Evolutionary conservation across 1,140 invertebrate species (phyloP), one percentile per base, ranked within the genome.

Genomic region (Drosophila dunni): DNA sequence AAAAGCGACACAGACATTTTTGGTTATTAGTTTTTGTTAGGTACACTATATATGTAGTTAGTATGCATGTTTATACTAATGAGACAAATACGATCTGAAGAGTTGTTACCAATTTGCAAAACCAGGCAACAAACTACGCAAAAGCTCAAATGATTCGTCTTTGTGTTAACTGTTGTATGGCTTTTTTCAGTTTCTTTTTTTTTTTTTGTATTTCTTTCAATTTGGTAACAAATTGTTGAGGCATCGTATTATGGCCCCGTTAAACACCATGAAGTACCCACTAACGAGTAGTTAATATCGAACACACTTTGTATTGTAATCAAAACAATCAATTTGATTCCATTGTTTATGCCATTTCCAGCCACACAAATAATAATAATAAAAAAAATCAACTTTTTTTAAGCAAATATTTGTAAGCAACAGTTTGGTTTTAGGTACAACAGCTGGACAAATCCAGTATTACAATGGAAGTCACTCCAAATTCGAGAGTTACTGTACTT

Each of bases 1-100:
- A 84, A 84, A 84, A 84, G 81, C 81, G 81, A 84, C 81, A 84
- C 78, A 78, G 78, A 75, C 71, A 78, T 75, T 74, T 73, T 53
- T 29, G 15, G 20, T 64, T 64, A 40, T 51, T 42, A 64, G 53
- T 62, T 45, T 17, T 29, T 62, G 40, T 57, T 29, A 29, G 24
- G 24, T 29, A 29, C 24, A 29, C 24, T 29, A 29, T 29, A 40
- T 73, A 67, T 78, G 44, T 64, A 57, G 53, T 24, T 70, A 63
- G 24, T 63, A 72, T 40, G 34, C 63, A 64, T 68, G 24, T 38
- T 45, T 65, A 45, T 33, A 33, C 44, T 63, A 75, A 67, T 53
- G 60, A 45, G 61, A 65, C 60, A 71, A 65, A 65, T 64, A 63
- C 46, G 33, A 75, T 63, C 58, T 71, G 42, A 61, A 58, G 45